phyloP scores from a whole-genome alignment of 1,140 invertebrate species.

The Ectropis grisescens region DNA sequence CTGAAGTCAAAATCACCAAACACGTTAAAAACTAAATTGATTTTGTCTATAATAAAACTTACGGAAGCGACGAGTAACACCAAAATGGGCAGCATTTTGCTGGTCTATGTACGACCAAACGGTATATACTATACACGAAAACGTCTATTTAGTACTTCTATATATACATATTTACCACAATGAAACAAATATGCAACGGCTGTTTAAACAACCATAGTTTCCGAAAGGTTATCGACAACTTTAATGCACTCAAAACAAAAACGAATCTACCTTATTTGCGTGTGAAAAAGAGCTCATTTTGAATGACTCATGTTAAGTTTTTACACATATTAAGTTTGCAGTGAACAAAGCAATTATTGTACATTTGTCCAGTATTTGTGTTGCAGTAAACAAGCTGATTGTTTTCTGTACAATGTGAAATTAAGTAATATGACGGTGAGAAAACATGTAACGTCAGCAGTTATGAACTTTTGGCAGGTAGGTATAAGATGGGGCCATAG shows the following conservation, averaged over 20 bases:
- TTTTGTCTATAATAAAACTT: too few species aligned
- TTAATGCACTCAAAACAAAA: background rate
- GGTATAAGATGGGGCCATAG: too few species aligned
- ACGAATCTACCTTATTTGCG: background rate
- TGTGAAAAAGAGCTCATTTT: background rate
- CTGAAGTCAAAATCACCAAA: too few species aligned
- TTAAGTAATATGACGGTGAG: too few species aligned
- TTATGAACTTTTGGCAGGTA: too few species aligned
- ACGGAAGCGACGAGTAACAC: slow-evolving; percentile 24
- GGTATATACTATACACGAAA: slow-evolving; percentile 35
- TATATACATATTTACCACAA: slow-evolving; percentile 24
- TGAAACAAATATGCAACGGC: slow-evolving; percentile 11
- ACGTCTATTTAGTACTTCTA: slow-evolving; percentile 9
- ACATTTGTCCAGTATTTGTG: slow-evolving; percentile 12
- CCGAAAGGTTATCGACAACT: background rate
- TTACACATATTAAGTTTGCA: background rate
- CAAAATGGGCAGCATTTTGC: slow-evolving; percentile 29
- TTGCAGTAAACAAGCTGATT: slow-evolving; percentile 19
- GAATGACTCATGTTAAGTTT: too few species aligned
- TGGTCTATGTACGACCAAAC: slow-evolving; percentile 24
- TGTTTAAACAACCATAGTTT: slow-evolving; percentile 14
- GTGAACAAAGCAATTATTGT: slow-evolving; percentile 20
- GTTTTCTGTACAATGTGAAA: slow-evolving; percentile 21
- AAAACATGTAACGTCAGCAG: too few species aligned
- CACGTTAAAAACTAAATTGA: too few species aligned